Conservation (phyloP, 1,140 invertebrate genomes). For the Andrena cerasifolii region DNA sequence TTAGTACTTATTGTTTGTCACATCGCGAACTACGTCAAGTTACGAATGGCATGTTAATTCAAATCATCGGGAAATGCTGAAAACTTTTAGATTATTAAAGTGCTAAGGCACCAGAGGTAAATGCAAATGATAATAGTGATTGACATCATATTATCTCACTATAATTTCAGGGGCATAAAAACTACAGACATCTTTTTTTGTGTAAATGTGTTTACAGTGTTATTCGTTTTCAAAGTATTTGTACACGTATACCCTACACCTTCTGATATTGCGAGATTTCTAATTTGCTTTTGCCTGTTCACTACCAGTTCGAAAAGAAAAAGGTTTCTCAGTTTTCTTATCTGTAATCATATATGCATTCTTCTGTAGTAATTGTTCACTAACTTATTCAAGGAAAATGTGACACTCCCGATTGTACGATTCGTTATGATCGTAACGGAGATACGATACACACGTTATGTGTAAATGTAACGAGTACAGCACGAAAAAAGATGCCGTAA, state of each 20-base stretch:
- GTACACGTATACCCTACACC: slow-evolving; percentile 56
- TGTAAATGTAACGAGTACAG: slow-evolving; percentile 19
- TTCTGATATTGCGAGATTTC: slow-evolving; percentile 50
- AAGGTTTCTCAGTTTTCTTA: slow-evolving; percentile 31
- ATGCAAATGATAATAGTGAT: slow-evolving; percentile 74
- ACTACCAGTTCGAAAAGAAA: slow-evolving; percentile 4
- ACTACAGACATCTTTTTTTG: slow-evolving; percentile 59
- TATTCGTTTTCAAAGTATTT: slow-evolving; percentile 58
- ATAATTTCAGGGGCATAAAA: slow-evolving; percentile 57
- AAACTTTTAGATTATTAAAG: slow-evolving; percentile 69
- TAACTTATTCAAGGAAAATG: background rate
- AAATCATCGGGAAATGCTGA: slow-evolving; percentile 47
- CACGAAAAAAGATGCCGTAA: slow-evolving; percentile 11
- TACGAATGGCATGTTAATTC: slow-evolving; percentile 35
- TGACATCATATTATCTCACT: slow-evolving; percentile 60
- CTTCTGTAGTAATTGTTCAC: background rate
- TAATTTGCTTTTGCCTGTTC: slow-evolving; percentile 35
- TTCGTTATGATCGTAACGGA: slow-evolving; percentile 11
- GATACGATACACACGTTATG: background rate
- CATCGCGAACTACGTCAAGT: slow-evolving; percentile 31
- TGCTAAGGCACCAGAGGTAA: slow-evolving; percentile 77
- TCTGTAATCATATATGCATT: slow-evolving; percentile 32
- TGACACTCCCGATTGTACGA: background rate
- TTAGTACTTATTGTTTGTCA: slow-evolving; percentile 14
- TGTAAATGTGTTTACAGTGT: slow-evolving; percentile 61